phyloP scores from a whole-genome alignment of 92 coral and sea anemone species.

The Epizoanthus stellaris region DNA sequence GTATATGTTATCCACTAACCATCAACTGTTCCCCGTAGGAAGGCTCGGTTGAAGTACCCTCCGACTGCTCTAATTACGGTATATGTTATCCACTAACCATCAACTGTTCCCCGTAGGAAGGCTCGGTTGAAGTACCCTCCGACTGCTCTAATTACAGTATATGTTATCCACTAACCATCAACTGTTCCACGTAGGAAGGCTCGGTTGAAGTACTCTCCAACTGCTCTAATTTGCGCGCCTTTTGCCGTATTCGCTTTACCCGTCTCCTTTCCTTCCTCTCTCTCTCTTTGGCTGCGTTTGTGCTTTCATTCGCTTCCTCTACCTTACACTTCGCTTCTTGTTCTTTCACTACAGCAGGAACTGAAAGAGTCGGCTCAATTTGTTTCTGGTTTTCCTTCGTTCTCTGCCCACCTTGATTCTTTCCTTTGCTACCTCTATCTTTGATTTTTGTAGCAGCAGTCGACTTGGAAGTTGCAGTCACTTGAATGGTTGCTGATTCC shows the following conservation, averaged over 20 bases:
- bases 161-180: not conserved
- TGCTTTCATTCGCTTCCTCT: not conserved
- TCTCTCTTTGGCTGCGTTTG: not conserved
- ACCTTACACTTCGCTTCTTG: not conserved
- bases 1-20: not conserved
- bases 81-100: no score
- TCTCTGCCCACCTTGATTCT: not conserved
- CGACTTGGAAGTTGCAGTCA: not conserved
- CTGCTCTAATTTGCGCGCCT: slow-evolving; percentile 31
- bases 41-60: not conserved
- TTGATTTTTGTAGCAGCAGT: not conserved
- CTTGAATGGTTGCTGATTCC: slow-evolving; percentile 2
- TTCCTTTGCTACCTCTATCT: not conserved
- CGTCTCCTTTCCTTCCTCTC: slow-evolving; percentile 28
- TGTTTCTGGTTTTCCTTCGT: not conserved
- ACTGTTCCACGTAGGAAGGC: not conserved
- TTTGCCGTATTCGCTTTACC: slow-evolving; percentile 14
- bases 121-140: no score
- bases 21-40: not conserved
- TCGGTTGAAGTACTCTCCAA: not conserved
- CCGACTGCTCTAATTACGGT: not conserved
- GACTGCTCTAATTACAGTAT: no score
- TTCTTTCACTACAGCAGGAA: not conserved
- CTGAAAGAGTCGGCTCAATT: not conserved
- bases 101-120: no score